Base-by-base conservation (phyloP, 2,113 vertebrate species). In the Maccullochella peelii region DNA sequence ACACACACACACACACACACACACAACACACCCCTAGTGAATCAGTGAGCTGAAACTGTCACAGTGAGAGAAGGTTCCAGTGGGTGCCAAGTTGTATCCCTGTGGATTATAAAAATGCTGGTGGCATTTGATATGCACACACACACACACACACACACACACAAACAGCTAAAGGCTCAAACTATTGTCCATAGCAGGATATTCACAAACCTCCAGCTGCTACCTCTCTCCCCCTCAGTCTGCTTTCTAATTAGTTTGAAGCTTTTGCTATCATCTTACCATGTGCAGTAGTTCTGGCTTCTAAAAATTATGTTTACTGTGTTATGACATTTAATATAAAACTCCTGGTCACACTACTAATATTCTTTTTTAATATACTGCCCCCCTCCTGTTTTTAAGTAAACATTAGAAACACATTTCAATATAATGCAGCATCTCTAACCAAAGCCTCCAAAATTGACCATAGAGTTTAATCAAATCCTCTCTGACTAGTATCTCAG, bases 31-130 rank as follows among this genome's bases (percentile, higher is more conserved):
- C 33, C 52, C 49, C 21, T 5, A 33, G 86, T 69, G 75, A 92
- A 73, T 86, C 89, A 87, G 74, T 90, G 90, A 90, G 85, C 88
- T 87, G 76, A 92, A 90, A 89, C 88, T 92, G 89, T 90, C 88
- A 86, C 86, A 90, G 82, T 80, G 82, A 88, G 80, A 80, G 82
- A 91, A 82, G 79, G 75, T 82, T 91, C 88, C 83, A 86, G 74
- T 88, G 86, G 84, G 82, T 90, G 90, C 84, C 82, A 80, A 84
- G 86, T 84, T 86, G 30, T 86, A 77, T 91, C 84, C 82, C 88
- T 57, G 79, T 85, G 88, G 89, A 90, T 91, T 88, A 84, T 40
- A 85, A 85, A 89, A 89, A 85, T 77, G 82, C 88, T 87, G 69
- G 77, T 85, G 86, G 88, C 84, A 89, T 79, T 87, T 85, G 71